A percentile compares a stretch with the other conserved stretches of the same genome.
phyloP scores from a whole-genome alignment of 2,797 vertebrate genomes.

The Tenualosa ilisha region DNA sequence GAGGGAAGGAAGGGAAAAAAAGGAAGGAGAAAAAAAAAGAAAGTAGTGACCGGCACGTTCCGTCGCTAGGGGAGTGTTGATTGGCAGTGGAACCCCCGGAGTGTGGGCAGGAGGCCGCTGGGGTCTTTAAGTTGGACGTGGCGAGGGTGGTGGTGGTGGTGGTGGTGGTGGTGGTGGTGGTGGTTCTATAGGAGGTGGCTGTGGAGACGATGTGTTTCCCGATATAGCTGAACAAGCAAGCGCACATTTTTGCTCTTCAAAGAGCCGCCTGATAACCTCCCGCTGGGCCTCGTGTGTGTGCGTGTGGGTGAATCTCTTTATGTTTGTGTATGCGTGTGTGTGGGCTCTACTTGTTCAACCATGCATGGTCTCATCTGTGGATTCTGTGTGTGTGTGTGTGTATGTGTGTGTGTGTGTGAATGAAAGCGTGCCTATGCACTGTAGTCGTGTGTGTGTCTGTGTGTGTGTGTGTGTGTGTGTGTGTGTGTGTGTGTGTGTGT shows the following conservation, averaged over 20 bases:
- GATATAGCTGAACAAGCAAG: conserved; percentile 25
- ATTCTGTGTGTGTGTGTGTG: conserved; percentile 30
- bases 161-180: conserved; percentile 29
- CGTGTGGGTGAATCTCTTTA: conserved; percentile 20
- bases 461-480: conserved; percentile 28
- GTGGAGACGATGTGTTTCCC: conserved; percentile 17
- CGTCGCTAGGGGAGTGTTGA: conserved; percentile 66
- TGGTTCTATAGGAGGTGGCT: conserved; percentile 11
- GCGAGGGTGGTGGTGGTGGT: conserved; percentile 36
- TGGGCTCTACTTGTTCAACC: conserved; percentile 8
- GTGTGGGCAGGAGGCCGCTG: conserved; percentile 56
- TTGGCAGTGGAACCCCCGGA: conserved; percentile 39
- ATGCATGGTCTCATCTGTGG: neutral
- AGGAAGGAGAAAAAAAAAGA: neutral
- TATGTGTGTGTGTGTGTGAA: conserved; percentile 23
- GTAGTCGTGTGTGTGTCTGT: conserved; percentile 8
- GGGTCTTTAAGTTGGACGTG: conserved; percentile 52
- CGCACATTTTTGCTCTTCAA: conserved; percentile 14
- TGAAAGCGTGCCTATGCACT: neutral
- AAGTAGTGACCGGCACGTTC: conserved; percentile 69
- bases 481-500: conserved; percentile 36
- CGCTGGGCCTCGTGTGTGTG: conserved; percentile 27
- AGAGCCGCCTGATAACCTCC: conserved; percentile 19
- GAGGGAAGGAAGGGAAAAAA: neutral
- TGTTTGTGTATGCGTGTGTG: conserved; percentile 11